Evolutionary conservation across 2,888 invertebrate genomes (phyloP), one percentile per base, ranked within the genome.

Genomic region (Seira sanloemensis): DNA sequence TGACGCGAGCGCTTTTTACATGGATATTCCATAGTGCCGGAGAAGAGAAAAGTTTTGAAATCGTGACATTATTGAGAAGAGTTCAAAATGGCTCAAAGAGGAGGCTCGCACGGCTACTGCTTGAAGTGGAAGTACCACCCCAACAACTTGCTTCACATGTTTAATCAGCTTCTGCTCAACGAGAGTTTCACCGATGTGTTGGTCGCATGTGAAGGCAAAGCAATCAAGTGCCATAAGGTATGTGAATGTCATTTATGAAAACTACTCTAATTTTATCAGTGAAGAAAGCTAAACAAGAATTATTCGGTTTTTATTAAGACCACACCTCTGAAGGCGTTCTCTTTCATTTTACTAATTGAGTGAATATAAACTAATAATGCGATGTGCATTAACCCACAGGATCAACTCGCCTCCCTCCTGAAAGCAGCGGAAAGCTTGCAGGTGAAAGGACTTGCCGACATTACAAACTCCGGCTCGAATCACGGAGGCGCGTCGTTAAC

Each of bases 141-240:
- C 62, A 88, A 95, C 88, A 97, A 97, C 91, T 93, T 97, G 88
- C 96, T 89, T 21, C 89, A 89, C 77, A 89, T 89, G 89, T 89
- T 89, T 71, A 88, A 88, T 76, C 89, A 88, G 74, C 93, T 97
- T 80, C 92, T 97, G 84, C 96, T 96, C 91, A 91, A 96, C 91
- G 97, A 97, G 91, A 95, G 96, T 86, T 97, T 97, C 92, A 97
- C 97, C 92, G 95, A 96, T 91, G 97, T 97, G 88, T 96, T 97
- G 25, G 92, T 97, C 89, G 97, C 97, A 90, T 97, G 97, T 90
- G 96, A 97, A 91, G 96, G 96, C 71, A 94, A 94, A 91, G 93
- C 94, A 88, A 93, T 96, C 87, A 93, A 95, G 90, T 96, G 95
- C 71, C 96, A 96, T 92, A 93, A 93, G 92, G 93, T 93, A 90